A percentile compares a stretch with the other conserved stretches of the same genome.
These are phyloP conservation scores for Helicoverpa assulta DNA, from an alignment of 2,888 invertebrate species.

Conservation along the genomic window DNA sequence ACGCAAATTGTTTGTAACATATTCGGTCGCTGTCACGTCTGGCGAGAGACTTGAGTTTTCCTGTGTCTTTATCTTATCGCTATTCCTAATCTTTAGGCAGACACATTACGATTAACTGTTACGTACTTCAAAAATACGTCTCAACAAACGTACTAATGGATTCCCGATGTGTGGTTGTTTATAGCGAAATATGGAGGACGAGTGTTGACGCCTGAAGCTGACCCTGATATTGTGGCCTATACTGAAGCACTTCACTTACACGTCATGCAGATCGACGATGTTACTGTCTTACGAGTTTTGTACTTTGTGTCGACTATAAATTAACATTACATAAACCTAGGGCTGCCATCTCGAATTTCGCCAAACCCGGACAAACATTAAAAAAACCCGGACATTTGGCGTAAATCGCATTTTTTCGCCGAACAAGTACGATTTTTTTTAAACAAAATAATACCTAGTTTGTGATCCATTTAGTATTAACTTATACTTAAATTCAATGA, in stretches of 20 bases:
- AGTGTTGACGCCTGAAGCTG: slow-evolving; percentile 10
- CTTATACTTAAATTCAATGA: too few relatives aligned
- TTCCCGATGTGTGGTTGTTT: background rate
- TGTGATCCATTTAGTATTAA: too few relatives aligned
- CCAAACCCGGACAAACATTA: too few relatives aligned
- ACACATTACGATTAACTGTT: slow-evolving; percentile 58
- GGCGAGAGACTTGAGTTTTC: slow-evolving; percentile 47
- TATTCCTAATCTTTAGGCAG: slow-evolving; percentile 57
- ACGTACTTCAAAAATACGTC: slow-evolving; percentile 14
- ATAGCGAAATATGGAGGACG: background rate
- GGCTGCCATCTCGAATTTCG: too few relatives aligned
- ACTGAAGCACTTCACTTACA: slow-evolving; percentile 16
- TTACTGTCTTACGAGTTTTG: slow-evolving; percentile 7
- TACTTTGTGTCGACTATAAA: slow-evolving; percentile 10
- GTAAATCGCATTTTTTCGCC: too few relatives aligned
- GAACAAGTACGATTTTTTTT: too few relatives aligned
- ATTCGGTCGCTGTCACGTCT: slow-evolving; percentile 46
- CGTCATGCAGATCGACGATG: slow-evolving; percentile 19
- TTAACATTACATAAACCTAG: slow-evolving; percentile 13
- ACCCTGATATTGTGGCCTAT: slow-evolving; percentile 25
- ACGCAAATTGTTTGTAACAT: slow-evolving; percentile 42
- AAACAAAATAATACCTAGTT: too few relatives aligned
- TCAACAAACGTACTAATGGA: slow-evolving; percentile 10
- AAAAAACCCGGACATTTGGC: too few relatives aligned
- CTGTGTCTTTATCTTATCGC: slow-evolving; percentile 72